These are phyloP conservation scores for Stenurella melanura DNA, from an alignment of 2,888 invertebrate genomes.

Conservation along the genomic window DNA sequence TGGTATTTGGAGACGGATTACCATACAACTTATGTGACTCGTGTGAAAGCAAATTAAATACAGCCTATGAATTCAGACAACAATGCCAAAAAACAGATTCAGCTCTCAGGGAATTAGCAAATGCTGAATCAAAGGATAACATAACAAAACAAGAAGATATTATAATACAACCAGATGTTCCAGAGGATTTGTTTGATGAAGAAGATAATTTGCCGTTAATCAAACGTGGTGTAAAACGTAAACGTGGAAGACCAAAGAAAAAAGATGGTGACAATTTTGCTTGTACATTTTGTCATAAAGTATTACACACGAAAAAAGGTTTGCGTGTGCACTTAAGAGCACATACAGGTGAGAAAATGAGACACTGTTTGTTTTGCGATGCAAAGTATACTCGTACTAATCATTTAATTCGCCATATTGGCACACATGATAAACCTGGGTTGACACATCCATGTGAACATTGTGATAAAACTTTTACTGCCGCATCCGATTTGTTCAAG, in stretches of 20 bases:
- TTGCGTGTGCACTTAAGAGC: constrained; percentile 67
- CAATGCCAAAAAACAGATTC: constrained; percentile 71
- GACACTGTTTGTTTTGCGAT: constrained; percentile 68
- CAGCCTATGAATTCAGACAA: constrained; percentile 70
- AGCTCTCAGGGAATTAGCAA: constrained; percentile 65
- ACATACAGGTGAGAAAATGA: constrained; percentile 69
- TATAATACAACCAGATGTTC: constrained; percentile 63
- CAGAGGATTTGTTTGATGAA: constrained; percentile 57
- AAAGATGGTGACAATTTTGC: constrained; percentile 58
- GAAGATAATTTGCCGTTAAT: constrained; percentile 61
- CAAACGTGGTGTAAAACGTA: constrained; percentile 52
- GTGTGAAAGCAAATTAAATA: constrained; percentile 69
- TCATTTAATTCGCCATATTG: constrained; percentile 69
- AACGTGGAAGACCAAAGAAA: constrained; percentile 55
- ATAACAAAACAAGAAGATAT: constrained; percentile 61
- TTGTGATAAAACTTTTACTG: constrained; percentile 56
- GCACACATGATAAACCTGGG: constrained; percentile 64
- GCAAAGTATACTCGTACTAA: constrained; percentile 68
- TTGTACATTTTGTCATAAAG: constrained; percentile 68
- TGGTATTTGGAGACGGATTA: constrained; percentile 68
- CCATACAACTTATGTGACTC: constrained; percentile 68
- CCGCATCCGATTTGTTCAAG: constrained; percentile 56
- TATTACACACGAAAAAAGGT: constrained; percentile 66
- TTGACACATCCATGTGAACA: constrained; percentile 56
- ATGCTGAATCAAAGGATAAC: constrained; percentile 40